Conservation (phyloP, 1,140 invertebrate species). For the Saccostrea echinata region DNA sequence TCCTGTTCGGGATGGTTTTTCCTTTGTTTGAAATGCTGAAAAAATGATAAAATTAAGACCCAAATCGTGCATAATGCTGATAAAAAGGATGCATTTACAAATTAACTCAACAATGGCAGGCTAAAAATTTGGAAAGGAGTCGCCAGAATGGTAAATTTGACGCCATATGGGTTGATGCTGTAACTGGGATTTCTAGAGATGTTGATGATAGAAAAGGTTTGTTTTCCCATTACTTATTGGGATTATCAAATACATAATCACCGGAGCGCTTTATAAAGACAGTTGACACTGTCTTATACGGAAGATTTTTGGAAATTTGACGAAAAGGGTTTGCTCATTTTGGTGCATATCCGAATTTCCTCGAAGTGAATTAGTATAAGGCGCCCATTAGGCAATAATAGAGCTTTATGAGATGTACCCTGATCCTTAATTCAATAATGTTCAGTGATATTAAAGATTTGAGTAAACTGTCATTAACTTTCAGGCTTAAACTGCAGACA, state of each 20-base stretch:
- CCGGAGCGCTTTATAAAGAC: neutral
- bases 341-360: conserved; percentile 7
- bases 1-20: conserved; percentile 33
- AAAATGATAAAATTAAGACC: conserved; percentile 17
- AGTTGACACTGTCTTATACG: neutral
- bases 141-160: neutral
- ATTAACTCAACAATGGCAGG: conserved; percentile 18
- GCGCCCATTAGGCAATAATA: neutral
- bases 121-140: neutral
- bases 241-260: neutral
- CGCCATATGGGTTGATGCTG: conserved; percentile 28
- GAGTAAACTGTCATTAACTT: too few species aligned
- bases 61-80: neutral
- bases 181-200: neutral
- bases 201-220: conserved; percentile 2
- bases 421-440: too few species aligned
- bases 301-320: neutral
- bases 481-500: too few species aligned
- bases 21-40: conserved; percentile 34
- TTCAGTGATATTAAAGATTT: too few species aligned
- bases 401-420: too few species aligned
- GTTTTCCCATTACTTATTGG: neutral
- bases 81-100: neutral
- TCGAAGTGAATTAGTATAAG: neutral
- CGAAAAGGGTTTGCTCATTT: neutral